phyloP scores from a whole-genome alignment of 1,140 invertebrate genomes.

The Drosophila nigrodunni region DNA sequence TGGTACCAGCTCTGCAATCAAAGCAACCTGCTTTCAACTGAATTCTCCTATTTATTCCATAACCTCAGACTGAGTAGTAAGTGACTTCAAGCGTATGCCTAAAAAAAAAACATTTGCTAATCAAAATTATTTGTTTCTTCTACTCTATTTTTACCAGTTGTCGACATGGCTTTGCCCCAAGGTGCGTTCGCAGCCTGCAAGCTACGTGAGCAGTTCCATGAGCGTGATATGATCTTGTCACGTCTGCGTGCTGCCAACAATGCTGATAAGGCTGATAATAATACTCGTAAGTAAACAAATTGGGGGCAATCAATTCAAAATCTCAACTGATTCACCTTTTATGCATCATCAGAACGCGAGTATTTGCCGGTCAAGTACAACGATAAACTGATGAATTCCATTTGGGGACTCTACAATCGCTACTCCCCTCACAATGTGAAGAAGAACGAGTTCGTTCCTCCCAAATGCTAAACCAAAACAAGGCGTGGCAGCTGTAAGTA shows the following conservation, averaged over 20 bases:
- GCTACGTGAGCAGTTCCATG: constrained; percentile 85
- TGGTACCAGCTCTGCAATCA: constrained; percentile 34
- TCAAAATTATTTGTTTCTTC: not conserved
- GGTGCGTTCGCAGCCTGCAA: constrained; percentile 86
- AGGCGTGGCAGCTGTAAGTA: constrained; percentile 86
- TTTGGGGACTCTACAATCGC: constrained; percentile 94
- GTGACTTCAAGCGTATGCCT: not conserved
- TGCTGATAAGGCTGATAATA: constrained; percentile 71
- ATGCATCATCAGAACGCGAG: constrained; percentile 84
- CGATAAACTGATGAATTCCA: constrained; percentile 94
- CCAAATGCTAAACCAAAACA: constrained; percentile 79
- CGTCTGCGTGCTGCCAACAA: constrained; percentile 68
- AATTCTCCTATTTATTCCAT: constrained; percentile 31
- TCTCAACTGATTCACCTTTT: constrained; percentile 31
- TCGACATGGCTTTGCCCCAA: constrained; percentile 86
- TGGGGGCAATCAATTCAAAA: not conserved
- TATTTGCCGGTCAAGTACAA: constrained; percentile 90
- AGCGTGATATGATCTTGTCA: constrained; percentile 79
- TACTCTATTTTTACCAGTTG: constrained; percentile 20
- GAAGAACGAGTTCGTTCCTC: constrained; percentile 89
- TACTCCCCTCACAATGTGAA: constrained; percentile 94
- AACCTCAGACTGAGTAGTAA: constrained; percentile 50
- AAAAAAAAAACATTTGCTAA: not conserved
- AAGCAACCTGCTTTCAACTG: constrained; percentile 36
- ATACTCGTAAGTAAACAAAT: constrained; percentile 61